Evolutionary conservation across 2,797 vertebrate species (phyloP).

Genomic region (Sebastes flavidus): DNA sequence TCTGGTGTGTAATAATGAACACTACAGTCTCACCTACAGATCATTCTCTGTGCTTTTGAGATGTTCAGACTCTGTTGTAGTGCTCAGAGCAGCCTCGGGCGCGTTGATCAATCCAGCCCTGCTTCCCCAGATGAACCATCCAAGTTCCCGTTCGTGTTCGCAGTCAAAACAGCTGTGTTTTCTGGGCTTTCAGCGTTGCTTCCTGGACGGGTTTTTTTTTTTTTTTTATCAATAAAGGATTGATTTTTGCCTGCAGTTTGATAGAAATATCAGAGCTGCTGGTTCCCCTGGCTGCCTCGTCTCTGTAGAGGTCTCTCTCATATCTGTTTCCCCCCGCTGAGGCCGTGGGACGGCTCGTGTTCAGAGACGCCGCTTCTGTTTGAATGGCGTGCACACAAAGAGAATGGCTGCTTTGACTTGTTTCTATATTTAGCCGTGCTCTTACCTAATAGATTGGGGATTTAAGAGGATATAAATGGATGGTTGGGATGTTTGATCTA

Average conservation of each 20-base stretch:
- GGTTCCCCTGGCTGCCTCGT: background rate
- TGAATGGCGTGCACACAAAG: background rate
- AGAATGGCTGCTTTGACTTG: background rate
- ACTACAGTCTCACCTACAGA: background rate
- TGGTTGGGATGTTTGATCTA: background rate
- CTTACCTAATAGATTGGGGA: background rate
- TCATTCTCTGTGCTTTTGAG: background rate
- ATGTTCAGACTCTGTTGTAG: background rate
- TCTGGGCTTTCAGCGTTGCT: background rate
- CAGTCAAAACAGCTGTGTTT: background rate
- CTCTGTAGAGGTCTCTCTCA: constrained; percentile 8
- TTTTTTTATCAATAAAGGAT: constrained; percentile 22
- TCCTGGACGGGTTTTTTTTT: background rate
- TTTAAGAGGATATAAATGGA: background rate
- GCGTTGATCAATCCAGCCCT: background rate
- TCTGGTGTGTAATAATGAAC: background rate
- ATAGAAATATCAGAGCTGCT: background rate
- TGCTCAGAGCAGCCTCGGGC: background rate
- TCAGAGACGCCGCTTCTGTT: background rate
- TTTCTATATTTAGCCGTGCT: background rate
- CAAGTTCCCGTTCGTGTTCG: background rate
- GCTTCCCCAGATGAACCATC: background rate
- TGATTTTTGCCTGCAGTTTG: constrained; percentile 15
- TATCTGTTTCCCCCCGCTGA: background rate
- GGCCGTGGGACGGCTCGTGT: background rate